phyloP scores from a whole-genome alignment of 1,140 invertebrate genomes.

The Pteromalus puparum region DNA sequence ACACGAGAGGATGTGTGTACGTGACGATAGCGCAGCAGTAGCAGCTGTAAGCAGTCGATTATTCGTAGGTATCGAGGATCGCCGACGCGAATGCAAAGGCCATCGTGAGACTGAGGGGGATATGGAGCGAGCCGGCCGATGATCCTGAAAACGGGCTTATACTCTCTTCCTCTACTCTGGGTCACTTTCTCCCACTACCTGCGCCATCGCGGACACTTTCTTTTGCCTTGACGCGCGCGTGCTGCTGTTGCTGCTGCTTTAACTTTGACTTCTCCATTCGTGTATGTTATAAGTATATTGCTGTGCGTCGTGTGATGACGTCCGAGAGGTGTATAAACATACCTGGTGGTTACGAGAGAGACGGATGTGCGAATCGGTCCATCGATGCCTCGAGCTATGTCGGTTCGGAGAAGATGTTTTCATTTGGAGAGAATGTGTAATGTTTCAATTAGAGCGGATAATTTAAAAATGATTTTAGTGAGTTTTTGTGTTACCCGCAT shows the following conservation, averaged over 20 bases:
- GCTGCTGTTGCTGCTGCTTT: neutral
- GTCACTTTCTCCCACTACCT: slow-evolving; percentile 68
- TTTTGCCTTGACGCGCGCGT: slow-evolving; percentile 51
- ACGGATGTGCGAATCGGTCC: too few relatives aligned
- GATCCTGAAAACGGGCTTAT: slow-evolving; percentile 55
- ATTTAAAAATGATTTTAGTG: too few relatives aligned
- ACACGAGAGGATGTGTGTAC: too few relatives aligned
- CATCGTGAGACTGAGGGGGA: slow-evolving; percentile 54
- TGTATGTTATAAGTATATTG: too few relatives aligned
- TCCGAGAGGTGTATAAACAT: too few relatives aligned
- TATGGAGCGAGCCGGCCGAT: slow-evolving; percentile 42
- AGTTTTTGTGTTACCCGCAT: too few relatives aligned
- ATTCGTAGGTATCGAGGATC: neutral
- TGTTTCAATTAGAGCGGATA: too few relatives aligned
- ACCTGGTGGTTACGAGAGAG: too few relatives aligned
- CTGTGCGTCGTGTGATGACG: too few relatives aligned
- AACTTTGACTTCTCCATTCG: neutral
- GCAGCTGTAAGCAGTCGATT: neutral
- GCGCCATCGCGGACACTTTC: slow-evolving; percentile 66
- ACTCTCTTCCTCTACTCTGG: slow-evolving; percentile 53
- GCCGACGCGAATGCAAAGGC: slow-evolving; percentile 42
- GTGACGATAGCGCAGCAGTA: neutral
- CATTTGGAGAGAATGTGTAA: too few relatives aligned
- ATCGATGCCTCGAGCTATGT: too few relatives aligned
- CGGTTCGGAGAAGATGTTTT: too few relatives aligned